Conservation (phyloP, 2,797 vertebrate genomes). For the Sphenopsis melanotis region DNA sequence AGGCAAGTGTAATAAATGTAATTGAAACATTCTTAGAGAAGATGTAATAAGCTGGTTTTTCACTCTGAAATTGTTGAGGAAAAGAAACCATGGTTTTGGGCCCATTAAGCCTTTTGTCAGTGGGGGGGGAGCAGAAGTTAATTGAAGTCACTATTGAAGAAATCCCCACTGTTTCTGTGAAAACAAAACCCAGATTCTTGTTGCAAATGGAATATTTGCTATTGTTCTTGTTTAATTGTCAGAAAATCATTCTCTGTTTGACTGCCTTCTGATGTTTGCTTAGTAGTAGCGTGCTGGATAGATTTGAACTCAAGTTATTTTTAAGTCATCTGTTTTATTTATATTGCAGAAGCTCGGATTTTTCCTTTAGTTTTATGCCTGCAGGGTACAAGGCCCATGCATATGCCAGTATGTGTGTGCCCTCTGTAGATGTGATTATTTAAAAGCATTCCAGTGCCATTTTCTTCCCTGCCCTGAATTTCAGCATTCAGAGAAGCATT, state of each 20-base stretch:
- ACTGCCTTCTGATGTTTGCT: background rate
- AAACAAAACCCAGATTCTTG: slow-evolving; percentile 27
- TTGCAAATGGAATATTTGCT: slow-evolving; percentile 27
- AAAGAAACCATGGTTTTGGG: background rate
- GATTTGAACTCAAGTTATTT: background rate
- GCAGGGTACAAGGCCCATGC: background rate
- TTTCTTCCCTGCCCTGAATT: background rate
- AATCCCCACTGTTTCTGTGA: slow-evolving; percentile 12
- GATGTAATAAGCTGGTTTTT: background rate
- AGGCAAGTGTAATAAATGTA: background rate
- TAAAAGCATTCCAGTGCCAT: background rate
- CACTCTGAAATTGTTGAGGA: background rate
- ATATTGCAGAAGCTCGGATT: background rate
- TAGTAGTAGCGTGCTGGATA: background rate
- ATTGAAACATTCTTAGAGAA: background rate
- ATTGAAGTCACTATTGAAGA: background rate
- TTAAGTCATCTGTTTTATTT: background rate
- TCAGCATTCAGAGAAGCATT: background rate
- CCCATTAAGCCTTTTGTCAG: background rate
- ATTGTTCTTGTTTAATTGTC: slow-evolving; percentile 34
- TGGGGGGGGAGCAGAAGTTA: background rate
- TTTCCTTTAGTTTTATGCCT: background rate
- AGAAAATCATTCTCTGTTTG: slow-evolving; percentile 31
- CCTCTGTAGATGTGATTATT: background rate
- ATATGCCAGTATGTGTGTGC: background rate